Percentiles rank a stretch among this genome's conserved stretches.
Evolutionary conservation across 35 echinoderm and acorn worm genomes (phyloP).

Genomic region (Apostichopus californicus): DNA sequence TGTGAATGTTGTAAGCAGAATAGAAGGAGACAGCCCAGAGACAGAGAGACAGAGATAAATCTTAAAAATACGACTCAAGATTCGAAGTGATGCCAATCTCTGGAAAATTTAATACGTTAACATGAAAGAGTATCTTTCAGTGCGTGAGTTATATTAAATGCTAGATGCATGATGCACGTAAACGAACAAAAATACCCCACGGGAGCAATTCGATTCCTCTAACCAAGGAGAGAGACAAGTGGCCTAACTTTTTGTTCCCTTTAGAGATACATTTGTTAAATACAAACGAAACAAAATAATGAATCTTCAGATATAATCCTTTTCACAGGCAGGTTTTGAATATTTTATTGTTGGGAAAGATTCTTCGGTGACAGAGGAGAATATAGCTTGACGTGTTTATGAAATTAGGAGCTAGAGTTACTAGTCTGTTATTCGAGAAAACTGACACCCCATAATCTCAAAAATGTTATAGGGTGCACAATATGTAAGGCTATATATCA

Average conservation of each 20-base stretch:
- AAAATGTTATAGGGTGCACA: too few species aligned
- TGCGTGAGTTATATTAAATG: neutral
- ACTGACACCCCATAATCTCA: too few species aligned
- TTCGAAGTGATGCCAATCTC: conserved; percentile 2
- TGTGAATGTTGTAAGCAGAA: too few species aligned
- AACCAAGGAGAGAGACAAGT: neutral
- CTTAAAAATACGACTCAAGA: neutral
- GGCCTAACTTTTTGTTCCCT: conserved; percentile 3
- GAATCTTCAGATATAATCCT: neutral
- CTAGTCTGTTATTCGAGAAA: too few species aligned
- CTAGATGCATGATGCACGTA: conserved; percentile 4
- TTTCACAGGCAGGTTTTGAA: neutral
- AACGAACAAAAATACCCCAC: conserved; percentile 5
- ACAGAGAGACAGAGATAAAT: neutral
- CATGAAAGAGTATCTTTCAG: neutral
- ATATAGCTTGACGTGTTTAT: neutral
- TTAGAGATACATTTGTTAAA: conserved; percentile 4
- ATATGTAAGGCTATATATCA: too few species aligned
- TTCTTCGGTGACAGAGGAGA: neutral
- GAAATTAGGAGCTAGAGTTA: neutral
- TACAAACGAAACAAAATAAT: neutral
- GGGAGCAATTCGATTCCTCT: neutral
- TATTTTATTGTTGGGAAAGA: neutral
- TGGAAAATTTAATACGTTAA: conserved; percentile 3
- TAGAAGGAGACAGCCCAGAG: too few species aligned